These are phyloP conservation scores for Tupaia chinensis DNA, from an alignment of 2,113 vertebrate genomes.

Conservation along the genomic window DNA sequence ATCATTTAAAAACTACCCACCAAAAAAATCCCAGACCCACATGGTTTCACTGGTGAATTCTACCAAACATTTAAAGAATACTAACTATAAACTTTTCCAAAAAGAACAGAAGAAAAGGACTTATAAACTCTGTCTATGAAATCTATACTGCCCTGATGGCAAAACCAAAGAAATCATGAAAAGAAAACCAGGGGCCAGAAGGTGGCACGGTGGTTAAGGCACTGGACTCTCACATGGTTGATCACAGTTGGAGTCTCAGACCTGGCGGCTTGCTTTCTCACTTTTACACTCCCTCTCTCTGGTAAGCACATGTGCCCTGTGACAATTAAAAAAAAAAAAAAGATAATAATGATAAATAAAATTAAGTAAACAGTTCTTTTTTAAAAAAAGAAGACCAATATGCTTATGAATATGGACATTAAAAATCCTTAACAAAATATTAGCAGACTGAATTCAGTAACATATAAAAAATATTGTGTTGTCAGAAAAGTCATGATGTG, in stretches of 20 bases:
- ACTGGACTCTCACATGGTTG: too few relatives aligned
- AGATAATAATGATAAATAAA: not conserved
- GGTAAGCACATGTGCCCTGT: too few relatives aligned
- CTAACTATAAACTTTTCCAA: not conserved
- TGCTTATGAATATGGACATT: not conserved
- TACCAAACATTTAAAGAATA: slow-evolving; percentile 33
- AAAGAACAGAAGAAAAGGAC: not conserved
- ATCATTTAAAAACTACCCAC: not conserved
- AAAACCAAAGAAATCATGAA: not conserved
- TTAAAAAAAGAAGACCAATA: not conserved
- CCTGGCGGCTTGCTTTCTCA: too few relatives aligned
- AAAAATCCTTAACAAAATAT: slow-evolving; percentile 11
- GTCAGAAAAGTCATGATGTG: too few relatives aligned
- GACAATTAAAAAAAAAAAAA: not conserved
- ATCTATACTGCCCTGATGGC: not conserved
- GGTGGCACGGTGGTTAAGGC: too few relatives aligned
- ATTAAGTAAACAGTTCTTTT: not conserved
- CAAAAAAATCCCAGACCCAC: not conserved
- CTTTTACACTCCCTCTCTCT: too few relatives aligned
- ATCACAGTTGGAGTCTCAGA: too few relatives aligned
- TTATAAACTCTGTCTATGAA: not conserved
- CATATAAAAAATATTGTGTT: not conserved
- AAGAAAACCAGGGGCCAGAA: too few relatives aligned
- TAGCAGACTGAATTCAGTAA: not conserved
- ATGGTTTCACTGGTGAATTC: not conserved